Base-by-base conservation (phyloP, 2,113 vertebrate genomes). In the Embiotoca jacksoni region DNA sequence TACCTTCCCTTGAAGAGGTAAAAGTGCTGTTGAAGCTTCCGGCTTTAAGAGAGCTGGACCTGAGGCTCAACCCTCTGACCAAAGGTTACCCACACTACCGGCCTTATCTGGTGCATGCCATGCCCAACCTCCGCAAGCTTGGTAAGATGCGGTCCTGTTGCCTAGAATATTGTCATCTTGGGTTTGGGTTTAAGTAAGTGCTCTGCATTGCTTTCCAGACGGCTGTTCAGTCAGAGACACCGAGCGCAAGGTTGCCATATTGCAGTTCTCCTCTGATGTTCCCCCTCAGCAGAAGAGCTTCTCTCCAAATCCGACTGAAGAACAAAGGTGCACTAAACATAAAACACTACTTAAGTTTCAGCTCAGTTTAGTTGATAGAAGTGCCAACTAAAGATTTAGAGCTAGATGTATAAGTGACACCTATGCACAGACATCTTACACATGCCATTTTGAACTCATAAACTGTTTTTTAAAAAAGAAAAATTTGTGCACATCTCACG, bases 51-150 rank as follows among this genome's bases (percentile, higher is more conserved):
- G 94, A 95, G 1, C 80, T 97, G 81, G 96, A 97, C 84, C 75
- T 97, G 7, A 88, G 96, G 30, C 93, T 96, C 36, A 96, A 97
- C 82, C 96, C 95, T 0, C 80, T 96, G 15, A 91, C 91, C 8
- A 94, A 91, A 81, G 93, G 68, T 39, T 73, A 93, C 36, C 87
- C 94, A 0, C 82, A 93, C 35, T 96, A 96, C 75, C 95, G 95
- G 5, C 88, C 91, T 10, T 92, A 94, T 49, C 55, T 96, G 3
- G 88, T 96, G 58, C 91, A 94, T 23, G 63, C 92, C 73, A 93
- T 96, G 78, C 89, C 94, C 9, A 92, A 57, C 46, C 92, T 97
- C 14, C 88, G 88, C 13, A 95, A 83, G 69, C 93, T 96, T 2
- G 94, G 95, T 95, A 88, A 74, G 67, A 49, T 39, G 33, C 10